Conservation (phyloP, 2,888 invertebrate genomes). For the Caenorhabditis japonica region DNA sequence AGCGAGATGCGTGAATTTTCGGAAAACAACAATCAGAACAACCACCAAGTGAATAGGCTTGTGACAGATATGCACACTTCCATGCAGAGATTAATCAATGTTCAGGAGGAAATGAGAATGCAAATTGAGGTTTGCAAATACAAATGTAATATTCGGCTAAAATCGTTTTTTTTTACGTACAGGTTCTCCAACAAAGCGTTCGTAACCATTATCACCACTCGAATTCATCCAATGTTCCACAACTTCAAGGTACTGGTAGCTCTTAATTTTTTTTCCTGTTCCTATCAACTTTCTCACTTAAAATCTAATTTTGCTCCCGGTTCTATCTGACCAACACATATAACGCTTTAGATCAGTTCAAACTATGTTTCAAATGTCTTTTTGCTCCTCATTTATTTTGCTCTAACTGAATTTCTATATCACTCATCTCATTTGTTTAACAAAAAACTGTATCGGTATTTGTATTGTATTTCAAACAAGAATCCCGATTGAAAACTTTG, state of each 20-base stretch:
- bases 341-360: slow-evolving; percentile 35
- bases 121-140: slow-evolving; percentile 68
- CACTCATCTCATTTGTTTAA: not conserved
- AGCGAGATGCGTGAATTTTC: slow-evolving; percentile 76
- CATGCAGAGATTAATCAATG: slow-evolving; percentile 72
- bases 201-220: slow-evolving; percentile 69
- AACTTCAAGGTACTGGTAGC: slow-evolving; percentile 47
- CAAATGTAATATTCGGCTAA: not conserved
- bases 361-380: slow-evolving; percentile 4
- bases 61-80: slow-evolving; percentile 76
- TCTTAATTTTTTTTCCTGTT: not conserved
- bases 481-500: slow-evolving; percentile 30
- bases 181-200: slow-evolving; percentile 74
- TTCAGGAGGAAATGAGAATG: slow-evolving; percentile 75
- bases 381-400: slow-evolving; percentile 14
- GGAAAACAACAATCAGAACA: slow-evolving; percentile 70
- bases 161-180: not conserved
- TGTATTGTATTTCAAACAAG: slow-evolving; percentile 4
- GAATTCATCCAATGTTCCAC: slow-evolving; percentile 29
- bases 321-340: slow-evolving; percentile 28
- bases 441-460: not conserved
- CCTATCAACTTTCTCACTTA: slow-evolving; percentile 10
- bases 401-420: slow-evolving; percentile 27
- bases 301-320: slow-evolving; percentile 42
- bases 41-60: slow-evolving; percentile 74